Evolutionary conservation across 2,888 invertebrate species (phyloP).

Genomic region (Melinaea menophilus): DNA sequence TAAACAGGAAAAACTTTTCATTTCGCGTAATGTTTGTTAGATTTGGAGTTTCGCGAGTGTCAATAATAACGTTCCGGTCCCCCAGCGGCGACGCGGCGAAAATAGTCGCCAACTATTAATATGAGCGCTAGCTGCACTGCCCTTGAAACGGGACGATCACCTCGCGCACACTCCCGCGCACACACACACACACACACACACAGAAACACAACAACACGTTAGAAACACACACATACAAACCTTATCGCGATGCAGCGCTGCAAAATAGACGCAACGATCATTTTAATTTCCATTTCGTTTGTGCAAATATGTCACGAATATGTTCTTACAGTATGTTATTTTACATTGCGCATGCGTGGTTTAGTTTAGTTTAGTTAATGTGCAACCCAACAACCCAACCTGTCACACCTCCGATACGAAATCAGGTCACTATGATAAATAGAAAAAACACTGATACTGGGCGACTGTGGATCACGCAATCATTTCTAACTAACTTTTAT

Average conservation of each 20-base stretch:
- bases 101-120: slow-evolving; percentile 77
- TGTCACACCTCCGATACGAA: slow-evolving; percentile 26
- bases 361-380: not conserved
- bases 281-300: slow-evolving; percentile 72
- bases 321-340: slow-evolving; percentile 8
- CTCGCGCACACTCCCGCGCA: slow-evolving; percentile 65
- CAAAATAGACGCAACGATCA: slow-evolving; percentile 62
- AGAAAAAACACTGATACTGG: slow-evolving; percentile 29
- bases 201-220: slow-evolving; percentile 31
- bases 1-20: slow-evolving; percentile 38
- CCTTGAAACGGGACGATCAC: slow-evolving; percentile 77
- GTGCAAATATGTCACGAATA: slow-evolving; percentile 36
- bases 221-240: slow-evolving; percentile 41
- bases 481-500: not conserved
- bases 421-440: slow-evolving; percentile 35
- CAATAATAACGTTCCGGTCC: slow-evolving; percentile 74
- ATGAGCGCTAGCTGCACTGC: slow-evolving; percentile 75
- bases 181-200: slow-evolving; percentile 35
- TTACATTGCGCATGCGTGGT: slow-evolving; percentile 8
- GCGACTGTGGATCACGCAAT: slow-evolving; percentile 33
- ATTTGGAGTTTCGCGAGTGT: slow-evolving; percentile 72
- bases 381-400: slow-evolving; percentile 16
- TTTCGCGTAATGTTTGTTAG: slow-evolving; percentile 51
- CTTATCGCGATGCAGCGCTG: slow-evolving; percentile 63
- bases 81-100: slow-evolving; percentile 67